A percentile compares a stretch with the other conserved stretches of the same genome.
These are phyloP conservation scores for Thelaira solivaga DNA, from an alignment of 2,888 invertebrate genomes.

Conservation along the genomic window DNA sequence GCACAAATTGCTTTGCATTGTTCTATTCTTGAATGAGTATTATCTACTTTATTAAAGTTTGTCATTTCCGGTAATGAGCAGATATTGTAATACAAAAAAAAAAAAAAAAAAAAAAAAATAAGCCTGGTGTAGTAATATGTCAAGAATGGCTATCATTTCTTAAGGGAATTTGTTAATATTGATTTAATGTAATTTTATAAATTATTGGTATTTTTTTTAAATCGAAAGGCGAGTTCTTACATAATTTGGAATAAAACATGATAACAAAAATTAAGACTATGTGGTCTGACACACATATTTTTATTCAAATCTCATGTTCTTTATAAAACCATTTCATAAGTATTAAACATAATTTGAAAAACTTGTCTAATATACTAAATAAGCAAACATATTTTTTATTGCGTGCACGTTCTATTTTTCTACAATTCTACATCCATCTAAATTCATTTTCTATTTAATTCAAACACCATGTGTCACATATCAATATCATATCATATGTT, in stretches of 20 bases:
- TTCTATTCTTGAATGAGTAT: not conserved
- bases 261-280: no score
- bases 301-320: slow-evolving; percentile 17
- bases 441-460: slow-evolving; percentile 40
- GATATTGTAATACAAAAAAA: slow-evolving; percentile 7
- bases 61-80: slow-evolving; percentile 57
- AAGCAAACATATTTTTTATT: slow-evolving; percentile 37
- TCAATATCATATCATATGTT: slow-evolving; percentile 32
- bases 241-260: no score
- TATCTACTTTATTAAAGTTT: slow-evolving; percentile 42
- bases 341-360: slow-evolving; percentile 25
- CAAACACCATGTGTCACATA: slow-evolving; percentile 57
- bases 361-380: slow-evolving; percentile 35
- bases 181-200: slow-evolving; percentile 26
- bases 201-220: not conserved
- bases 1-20: slow-evolving; percentile 16
- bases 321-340: not conserved
- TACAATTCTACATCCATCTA: slow-evolving; percentile 52
- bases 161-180: not conserved
- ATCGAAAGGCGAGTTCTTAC: no score
- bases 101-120: slow-evolving; percentile 11
- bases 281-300: no score
- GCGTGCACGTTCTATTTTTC: slow-evolving; percentile 32
- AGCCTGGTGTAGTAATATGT: slow-evolving; percentile 6
- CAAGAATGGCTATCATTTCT: slow-evolving; percentile 38